Conservation (phyloP, 2,797 vertebrate species). For the Macropodus opercularis region DNA sequence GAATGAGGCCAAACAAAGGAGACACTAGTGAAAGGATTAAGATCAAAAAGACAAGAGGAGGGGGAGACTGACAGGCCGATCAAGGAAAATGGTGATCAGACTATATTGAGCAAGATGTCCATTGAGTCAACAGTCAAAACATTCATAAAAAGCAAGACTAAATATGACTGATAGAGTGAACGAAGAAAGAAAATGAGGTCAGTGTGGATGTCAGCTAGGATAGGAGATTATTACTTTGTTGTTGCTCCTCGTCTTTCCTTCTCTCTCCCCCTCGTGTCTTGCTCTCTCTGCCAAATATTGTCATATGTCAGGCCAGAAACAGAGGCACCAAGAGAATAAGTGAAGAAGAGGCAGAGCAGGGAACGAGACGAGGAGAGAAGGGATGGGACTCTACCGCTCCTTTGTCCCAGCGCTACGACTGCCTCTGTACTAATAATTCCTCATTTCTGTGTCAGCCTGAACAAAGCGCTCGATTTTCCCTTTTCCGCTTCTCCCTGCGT, state of each 20-base stretch:
- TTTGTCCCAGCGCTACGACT: constrained; percentile 19
- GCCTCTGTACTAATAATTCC: constrained; percentile 61
- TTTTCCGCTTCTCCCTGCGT: constrained; percentile 38
- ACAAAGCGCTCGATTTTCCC: constrained; percentile 59
- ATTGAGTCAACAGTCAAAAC: constrained; percentile 49
- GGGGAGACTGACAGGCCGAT: constrained; percentile 32
- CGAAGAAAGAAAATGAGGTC: constrained; percentile 47
- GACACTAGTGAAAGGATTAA: constrained; percentile 39
- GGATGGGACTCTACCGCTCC: constrained; percentile 12
- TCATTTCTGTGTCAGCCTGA: constrained; percentile 60
- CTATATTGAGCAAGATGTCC: constrained; percentile 43
- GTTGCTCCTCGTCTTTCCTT: constrained; percentile 36
- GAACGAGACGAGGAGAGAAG: not conserved
- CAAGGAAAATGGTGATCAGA: constrained; percentile 45
- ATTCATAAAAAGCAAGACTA: constrained; percentile 36
- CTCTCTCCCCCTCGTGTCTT: constrained; percentile 4
- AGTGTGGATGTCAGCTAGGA: constrained; percentile 59
- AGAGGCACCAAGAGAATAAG: constrained; percentile 1
- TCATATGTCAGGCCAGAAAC: constrained; percentile 58
- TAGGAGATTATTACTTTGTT: constrained; percentile 72
- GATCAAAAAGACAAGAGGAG: constrained; percentile 25
- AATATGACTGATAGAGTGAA: constrained; percentile 49
- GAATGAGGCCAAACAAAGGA: constrained; percentile 31
- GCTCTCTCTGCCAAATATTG: constrained; percentile 41
- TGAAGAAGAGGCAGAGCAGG: not conserved